Percentiles rank a stretch among this genome's conserved stretches.
Evolutionary conservation across 2,888 invertebrate species (phyloP).

Genomic region (Morinoia aosen): DNA sequence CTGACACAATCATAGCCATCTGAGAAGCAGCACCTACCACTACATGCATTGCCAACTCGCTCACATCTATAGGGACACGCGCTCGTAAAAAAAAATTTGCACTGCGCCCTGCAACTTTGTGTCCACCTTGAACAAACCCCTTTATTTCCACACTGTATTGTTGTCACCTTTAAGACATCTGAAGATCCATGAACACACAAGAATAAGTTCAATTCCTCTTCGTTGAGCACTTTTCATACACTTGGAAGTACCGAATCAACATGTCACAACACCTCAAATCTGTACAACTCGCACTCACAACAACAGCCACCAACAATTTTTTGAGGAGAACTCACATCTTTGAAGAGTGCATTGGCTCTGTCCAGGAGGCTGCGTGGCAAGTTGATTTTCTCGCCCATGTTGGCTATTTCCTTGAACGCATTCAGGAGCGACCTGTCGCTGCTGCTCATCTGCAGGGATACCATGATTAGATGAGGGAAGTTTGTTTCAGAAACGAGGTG

Average conservation of each 20-base stretch:
- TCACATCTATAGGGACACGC: no score
- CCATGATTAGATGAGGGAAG: constrained; percentile 40
- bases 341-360: constrained; percentile 95
- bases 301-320: neutral
- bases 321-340: constrained; percentile 77
- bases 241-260: neutral
- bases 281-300: neutral
- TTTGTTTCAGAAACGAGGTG: neutral
- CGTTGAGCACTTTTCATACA: neutral
- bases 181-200: neutral
- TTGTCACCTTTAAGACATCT: neutral
- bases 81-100: no score
- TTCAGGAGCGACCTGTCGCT: constrained; percentile 95
- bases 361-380: constrained; percentile 97
- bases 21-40: no score
- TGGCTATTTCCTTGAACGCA: constrained; percentile 96
- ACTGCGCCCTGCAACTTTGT: no score
- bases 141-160: neutral
- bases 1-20: no score
- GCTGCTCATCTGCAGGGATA: constrained; percentile 82
- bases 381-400: constrained; percentile 98
- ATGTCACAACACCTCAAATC: neutral
- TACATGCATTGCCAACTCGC: no score
- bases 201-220: neutral
- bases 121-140: no score